A percentile compares a stretch with the other conserved stretches of the same genome.
Conservation (phyloP, 1,140 invertebrate species). For the Euborellia annulipes region DNA sequence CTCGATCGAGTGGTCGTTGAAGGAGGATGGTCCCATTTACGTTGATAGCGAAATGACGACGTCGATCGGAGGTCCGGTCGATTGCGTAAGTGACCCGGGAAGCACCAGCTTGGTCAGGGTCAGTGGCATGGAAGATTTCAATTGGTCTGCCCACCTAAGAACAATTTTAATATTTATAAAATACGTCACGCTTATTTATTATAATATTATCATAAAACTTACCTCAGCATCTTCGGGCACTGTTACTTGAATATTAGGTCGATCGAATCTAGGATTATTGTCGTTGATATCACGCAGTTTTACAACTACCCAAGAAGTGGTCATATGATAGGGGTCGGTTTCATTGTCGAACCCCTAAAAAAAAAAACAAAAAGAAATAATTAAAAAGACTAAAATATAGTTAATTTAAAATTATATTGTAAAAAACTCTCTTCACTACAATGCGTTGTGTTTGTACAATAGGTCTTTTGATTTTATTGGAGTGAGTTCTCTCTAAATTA, state of each 20-base stretch:
- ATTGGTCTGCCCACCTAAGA: conserved; percentile 33
- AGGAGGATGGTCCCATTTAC: conserved; percentile 42
- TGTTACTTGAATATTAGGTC: conserved; percentile 39
- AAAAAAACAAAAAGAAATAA: neutral
- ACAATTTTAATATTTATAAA: too few species aligned
- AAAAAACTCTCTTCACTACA: too few species aligned
- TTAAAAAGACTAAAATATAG: too few species aligned
- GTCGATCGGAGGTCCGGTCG: conserved; percentile 39
- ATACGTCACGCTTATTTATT: too few species aligned
- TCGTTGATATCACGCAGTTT: conserved; percentile 44
- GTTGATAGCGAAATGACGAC: conserved; percentile 40
- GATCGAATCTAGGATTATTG: conserved; percentile 41
- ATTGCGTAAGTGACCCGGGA: conserved; percentile 38
- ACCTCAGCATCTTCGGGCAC: conserved; percentile 42
- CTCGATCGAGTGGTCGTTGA: conserved; percentile 36
- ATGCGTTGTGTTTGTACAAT: too few species aligned
- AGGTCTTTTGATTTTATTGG: too few species aligned
- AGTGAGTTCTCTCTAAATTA: too few species aligned
- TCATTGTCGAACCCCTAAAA: conserved; percentile 33
- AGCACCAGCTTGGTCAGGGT: conserved; percentile 41
- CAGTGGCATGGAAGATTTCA: conserved; percentile 41
- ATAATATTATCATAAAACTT: too few species aligned
- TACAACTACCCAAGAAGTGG: conserved; percentile 45
- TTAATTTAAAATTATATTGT: too few species aligned
- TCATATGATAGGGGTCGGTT: conserved; percentile 42